Percentiles rank a stretch among this genome's conserved stretches.
phyloP scores from a whole-genome alignment of 2,888 invertebrate genomes.

The Scaeva pyrastri region DNA sequence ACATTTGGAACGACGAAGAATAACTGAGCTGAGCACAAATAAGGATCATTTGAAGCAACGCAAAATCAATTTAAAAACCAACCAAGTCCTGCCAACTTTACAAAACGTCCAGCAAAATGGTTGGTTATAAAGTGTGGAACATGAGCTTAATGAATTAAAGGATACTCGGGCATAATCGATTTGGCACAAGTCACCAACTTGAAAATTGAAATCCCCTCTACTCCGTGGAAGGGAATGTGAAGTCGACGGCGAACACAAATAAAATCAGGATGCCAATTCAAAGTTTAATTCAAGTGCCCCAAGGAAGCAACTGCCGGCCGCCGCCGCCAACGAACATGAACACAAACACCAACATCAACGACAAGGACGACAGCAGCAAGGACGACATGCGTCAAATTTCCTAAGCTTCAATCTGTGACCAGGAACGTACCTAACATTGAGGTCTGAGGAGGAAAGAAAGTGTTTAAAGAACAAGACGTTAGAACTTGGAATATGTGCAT shows the following conservation, averaged over 20 bases:
- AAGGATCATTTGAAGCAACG: constrained; percentile 56
- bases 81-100: constrained; percentile 60
- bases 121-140: constrained; percentile 53
- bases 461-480: too few relatives aligned
- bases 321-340: constrained; percentile 15
- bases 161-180: constrained; percentile 62
- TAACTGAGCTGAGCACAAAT: constrained; percentile 31
- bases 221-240: neutral
- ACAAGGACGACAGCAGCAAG: constrained; percentile 5
- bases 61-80: constrained; percentile 60
- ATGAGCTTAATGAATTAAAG: constrained; percentile 70
- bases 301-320: too few relatives aligned
- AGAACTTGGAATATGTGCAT: neutral
- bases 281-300: constrained; percentile 67
- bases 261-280: constrained; percentile 67
- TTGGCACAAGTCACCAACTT: constrained; percentile 68
- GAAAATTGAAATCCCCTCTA: constrained; percentile 51
- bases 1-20: neutral
- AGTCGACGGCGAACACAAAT: neutral
- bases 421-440: neutral
- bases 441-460: neutral
- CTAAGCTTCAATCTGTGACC: constrained; percentile 10
- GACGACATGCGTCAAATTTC: constrained; percentile 44
- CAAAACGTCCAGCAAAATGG: constrained; percentile 49
- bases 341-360: neutral